These are phyloP conservation scores for Ciconia nigra DNA, from an alignment of 2,797 vertebrate species.

Conservation along the genomic window DNA sequence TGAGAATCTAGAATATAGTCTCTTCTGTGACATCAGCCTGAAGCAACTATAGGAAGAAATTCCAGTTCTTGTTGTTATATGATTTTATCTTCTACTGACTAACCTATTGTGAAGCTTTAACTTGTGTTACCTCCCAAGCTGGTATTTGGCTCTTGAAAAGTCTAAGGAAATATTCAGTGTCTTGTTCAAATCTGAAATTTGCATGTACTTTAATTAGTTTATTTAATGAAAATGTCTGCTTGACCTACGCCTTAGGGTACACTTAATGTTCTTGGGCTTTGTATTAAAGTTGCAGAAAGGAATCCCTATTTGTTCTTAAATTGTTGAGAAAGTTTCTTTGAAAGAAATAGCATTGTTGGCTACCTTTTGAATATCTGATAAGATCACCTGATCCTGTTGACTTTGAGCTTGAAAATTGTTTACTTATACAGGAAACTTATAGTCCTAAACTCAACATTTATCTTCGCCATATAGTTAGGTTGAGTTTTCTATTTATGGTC, in stretches of 20 bases:
- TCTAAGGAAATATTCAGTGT: not conserved
- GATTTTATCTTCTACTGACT: not conserved
- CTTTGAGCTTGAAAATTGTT: not conserved
- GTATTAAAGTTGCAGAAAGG: not conserved
- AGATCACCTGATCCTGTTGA: not conserved
- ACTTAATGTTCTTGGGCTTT: not conserved
- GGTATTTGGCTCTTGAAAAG: not conserved
- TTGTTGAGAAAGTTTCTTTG: not conserved
- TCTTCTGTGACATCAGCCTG: not conserved
- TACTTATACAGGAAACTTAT: not conserved
- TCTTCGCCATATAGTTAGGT: not conserved
- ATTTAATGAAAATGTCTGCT: not conserved
- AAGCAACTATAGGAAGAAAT: not conserved
- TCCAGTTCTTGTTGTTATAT: not conserved
- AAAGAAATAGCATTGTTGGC: not conserved
- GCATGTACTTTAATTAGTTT: not conserved
- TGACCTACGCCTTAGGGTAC: not conserved
- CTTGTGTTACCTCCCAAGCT: not conserved
- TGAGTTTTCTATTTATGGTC: not conserved
- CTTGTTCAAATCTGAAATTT: not conserved
- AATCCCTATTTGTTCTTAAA: not conserved
- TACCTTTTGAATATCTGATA: not conserved
- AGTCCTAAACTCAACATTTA: not conserved
- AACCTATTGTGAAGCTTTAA: not conserved
- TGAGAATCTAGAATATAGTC: not conserved